A percentile compares a stretch with the other conserved stretches of the same genome.
phyloP scores from a whole-genome alignment of 2,113 vertebrate species.

The Blennius ocellaris region DNA sequence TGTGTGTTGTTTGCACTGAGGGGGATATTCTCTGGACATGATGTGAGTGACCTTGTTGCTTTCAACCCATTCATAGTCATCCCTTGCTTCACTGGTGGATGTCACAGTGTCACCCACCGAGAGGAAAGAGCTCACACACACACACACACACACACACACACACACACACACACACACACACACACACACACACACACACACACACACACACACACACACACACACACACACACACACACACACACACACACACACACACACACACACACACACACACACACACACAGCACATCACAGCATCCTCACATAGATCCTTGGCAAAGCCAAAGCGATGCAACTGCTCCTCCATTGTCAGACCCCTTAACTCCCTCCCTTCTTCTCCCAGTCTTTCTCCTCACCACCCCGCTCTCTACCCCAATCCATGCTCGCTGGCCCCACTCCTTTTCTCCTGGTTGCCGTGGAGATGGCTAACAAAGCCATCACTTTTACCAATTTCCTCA shows the following conservation, averaged over 20 bases:
- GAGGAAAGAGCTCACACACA: conserved; percentile 50
- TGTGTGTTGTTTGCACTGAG: conserved; percentile 50
- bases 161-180: conserved; percentile 34
- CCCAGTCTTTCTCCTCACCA: conserved; percentile 45
- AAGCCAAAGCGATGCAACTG: conserved; percentile 68
- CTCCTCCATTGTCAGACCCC: conserved; percentile 68
- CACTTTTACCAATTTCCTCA: conserved; percentile 90
- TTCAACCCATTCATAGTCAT: conserved; percentile 60
- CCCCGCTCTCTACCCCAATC: conserved; percentile 56
- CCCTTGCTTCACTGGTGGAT: conserved; percentile 69
- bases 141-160: conserved; percentile 30
- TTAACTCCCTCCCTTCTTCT: conserved; percentile 65
- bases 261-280: conserved; percentile 37
- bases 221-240: conserved; percentile 55
- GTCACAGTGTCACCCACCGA: conserved; percentile 71
- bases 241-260: conserved; percentile 18
- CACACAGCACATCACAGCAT: conserved; percentile 58
- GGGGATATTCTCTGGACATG: conserved; percentile 69
- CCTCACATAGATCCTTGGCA: conserved; percentile 61
- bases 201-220: conserved; percentile 31
- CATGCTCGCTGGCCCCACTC: conserved; percentile 67
- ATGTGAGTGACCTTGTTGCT: conserved; percentile 70
- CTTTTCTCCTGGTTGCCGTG: conserved; percentile 82
- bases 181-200: conserved; percentile 27
- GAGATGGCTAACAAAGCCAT: conserved; percentile 88